Conservation (phyloP, 2,797 vertebrate genomes). For the Pseudopleuronectes americanus region DNA sequence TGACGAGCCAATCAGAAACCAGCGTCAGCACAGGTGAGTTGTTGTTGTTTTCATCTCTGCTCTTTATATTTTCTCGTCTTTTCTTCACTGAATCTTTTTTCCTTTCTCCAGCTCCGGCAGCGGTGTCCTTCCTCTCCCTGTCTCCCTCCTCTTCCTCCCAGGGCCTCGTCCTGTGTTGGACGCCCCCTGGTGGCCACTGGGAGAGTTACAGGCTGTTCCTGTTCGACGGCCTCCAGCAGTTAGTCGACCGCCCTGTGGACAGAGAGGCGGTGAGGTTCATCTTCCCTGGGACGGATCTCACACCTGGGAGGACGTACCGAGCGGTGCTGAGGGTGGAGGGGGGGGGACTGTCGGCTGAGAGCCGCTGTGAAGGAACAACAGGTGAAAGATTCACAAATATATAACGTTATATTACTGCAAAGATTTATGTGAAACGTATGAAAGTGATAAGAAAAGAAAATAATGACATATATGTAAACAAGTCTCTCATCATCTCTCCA, state of each 20-base stretch:
- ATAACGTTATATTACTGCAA: no score
- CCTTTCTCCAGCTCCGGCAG: conserved; percentile 82
- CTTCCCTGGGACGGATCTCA: conserved; percentile 74
- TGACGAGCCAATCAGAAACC: conserved; percentile 78
- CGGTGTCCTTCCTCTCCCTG: conserved; percentile 60
- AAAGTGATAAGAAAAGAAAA: no score
- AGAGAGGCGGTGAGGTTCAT: conserved; percentile 72
- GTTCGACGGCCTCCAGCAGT: conserved; percentile 73
- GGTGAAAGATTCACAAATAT: conserved; percentile 52
- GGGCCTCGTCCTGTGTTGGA: conserved; percentile 87
- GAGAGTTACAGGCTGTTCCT: conserved; percentile 87
- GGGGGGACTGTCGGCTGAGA: conserved; percentile 51
- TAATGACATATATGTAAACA: no score
- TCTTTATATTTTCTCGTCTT: accelerated
- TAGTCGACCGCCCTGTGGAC: conserved; percentile 76
- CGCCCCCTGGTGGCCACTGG: conserved; percentile 89
- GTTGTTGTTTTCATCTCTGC: accelerated
- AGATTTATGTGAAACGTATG: no score
- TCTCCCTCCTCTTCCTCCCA: conserved; percentile 77
- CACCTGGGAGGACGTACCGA: conserved; percentile 86
- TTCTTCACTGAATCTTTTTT: not conserved
- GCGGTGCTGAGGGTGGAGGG: conserved; percentile 83
- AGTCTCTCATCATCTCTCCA: conserved; percentile 49
- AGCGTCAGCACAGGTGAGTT: conserved; percentile 84
- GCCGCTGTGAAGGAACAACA: conserved; percentile 67